A percentile compares a stretch with the other conserved stretches of the same genome.
These are phyloP conservation scores for Cavia porcellus DNA, from an alignment of 2,113 vertebrate genomes.

Conservation along the genomic window DNA sequence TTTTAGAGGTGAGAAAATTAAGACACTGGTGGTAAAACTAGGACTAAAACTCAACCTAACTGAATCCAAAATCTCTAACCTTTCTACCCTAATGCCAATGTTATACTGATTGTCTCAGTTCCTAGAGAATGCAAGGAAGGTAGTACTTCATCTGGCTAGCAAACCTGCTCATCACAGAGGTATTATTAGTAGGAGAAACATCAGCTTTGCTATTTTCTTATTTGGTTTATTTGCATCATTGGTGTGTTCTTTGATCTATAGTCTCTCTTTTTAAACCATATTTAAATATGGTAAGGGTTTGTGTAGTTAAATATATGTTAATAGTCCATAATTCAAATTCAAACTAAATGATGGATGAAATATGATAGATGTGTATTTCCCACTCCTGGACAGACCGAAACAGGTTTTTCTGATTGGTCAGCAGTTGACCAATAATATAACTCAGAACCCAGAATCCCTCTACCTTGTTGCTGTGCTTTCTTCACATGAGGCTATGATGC, in stretches of 20 bases:
- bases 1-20: neutral
- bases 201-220: neutral
- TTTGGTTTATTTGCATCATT: neutral
- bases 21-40: neutral
- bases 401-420: neutral
- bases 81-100: neutral
- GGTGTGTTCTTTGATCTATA: neutral
- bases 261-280: slow-evolving; percentile 43
- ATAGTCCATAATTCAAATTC: neutral
- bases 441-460: neutral
- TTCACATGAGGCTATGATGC: neutral
- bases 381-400: neutral
- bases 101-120: neutral
- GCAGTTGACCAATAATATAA: neutral
- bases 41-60: neutral
- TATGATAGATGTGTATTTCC: neutral
- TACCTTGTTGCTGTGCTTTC: no score
- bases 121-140: neutral
- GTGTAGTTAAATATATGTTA: neutral
- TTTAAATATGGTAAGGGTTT: neutral
- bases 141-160: neutral
- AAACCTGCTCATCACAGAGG: neutral
- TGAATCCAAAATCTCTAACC: neutral
- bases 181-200: neutral
- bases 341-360: neutral